These are phyloP conservation scores for Platycnemis pennipes DNA, from an alignment of 2,888 invertebrate species.

Conservation along the genomic window DNA sequence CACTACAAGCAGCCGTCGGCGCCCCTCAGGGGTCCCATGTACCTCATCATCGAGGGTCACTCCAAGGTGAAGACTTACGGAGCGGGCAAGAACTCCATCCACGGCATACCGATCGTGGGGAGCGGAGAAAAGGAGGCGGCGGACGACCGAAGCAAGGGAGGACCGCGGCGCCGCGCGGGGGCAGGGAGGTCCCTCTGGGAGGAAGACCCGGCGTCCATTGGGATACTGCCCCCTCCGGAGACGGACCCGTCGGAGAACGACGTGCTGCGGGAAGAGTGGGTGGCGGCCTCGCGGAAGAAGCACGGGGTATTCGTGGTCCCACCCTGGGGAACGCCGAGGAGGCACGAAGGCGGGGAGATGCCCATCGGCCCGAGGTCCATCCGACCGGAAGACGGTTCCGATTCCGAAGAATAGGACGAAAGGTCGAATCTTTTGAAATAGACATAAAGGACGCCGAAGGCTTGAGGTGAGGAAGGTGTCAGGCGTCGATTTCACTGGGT, in stretches of 20 bases:
- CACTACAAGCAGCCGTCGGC: constrained; percentile 84
- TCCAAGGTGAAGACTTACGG: constrained; percentile 93
- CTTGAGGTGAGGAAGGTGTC: neutral
- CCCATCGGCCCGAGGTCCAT: constrained; percentile 30
- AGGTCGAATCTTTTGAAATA: neutral
- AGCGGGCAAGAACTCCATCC: constrained; percentile 78
- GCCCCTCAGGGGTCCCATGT: constrained; percentile 84
- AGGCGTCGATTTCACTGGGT: neutral
- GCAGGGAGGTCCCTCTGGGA: constrained; percentile 47
- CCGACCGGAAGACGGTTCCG: neutral
- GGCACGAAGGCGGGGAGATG: constrained; percentile 44
- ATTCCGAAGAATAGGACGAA: neutral
- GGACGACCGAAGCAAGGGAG: constrained; percentile 49
- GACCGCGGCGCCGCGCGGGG: constrained; percentile 28
- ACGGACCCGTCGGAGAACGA: constrained; percentile 55
- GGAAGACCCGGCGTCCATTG: constrained; percentile 43
- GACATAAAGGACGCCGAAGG: neutral
- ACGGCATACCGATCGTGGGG: constrained; percentile 79
- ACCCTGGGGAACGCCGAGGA: constrained; percentile 39
- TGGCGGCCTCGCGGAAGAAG: constrained; percentile 44
- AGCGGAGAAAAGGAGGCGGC: constrained; percentile 79
- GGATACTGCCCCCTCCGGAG: constrained; percentile 55
- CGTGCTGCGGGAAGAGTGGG: constrained; percentile 46
- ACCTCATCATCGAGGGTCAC: constrained; percentile 91
- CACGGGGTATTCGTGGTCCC: constrained; percentile 52